Conservation (phyloP, 2,113 vertebrate genomes). For the Varanus komodoensis region DNA sequence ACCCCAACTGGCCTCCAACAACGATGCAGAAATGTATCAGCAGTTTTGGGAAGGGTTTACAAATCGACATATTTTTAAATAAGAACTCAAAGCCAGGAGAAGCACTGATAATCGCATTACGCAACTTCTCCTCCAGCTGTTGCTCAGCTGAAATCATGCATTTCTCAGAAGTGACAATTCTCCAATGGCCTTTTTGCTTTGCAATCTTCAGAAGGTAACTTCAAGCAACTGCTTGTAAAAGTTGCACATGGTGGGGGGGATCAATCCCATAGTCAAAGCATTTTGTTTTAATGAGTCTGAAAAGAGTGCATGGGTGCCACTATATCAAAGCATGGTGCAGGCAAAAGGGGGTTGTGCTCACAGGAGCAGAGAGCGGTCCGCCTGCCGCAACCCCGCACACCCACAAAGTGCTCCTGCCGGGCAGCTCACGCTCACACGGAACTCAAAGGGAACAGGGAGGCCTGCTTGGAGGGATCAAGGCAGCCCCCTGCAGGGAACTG, state of each 20-base stretch:
- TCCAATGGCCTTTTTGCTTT: conserved; percentile 19
- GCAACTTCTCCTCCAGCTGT: neutral
- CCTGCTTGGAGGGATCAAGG: neutral
- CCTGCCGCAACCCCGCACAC: neutral
- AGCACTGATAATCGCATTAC: neutral
- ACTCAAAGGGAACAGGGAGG: accelerated
- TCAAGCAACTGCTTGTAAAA: neutral
- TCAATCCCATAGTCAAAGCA: conserved; percentile 31
- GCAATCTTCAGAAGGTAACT: neutral
- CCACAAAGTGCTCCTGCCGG: accelerated
- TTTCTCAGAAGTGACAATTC: neutral
- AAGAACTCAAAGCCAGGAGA: neutral
- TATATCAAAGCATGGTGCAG: neutral
- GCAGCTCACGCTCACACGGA: neutral
- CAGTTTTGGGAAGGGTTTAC: neutral
- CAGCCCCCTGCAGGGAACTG: neutral
- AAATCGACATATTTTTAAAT: neutral
- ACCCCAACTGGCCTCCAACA: neutral
- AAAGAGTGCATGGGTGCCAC: neutral
- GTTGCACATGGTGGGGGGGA: neutral
- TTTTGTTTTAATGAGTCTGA: conserved; percentile 19
- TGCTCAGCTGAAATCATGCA: neutral
- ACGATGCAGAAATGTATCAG: neutral
- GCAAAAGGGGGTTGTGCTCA: accelerated
- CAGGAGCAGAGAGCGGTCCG: neutral